Evolutionary conservation across 2,888 invertebrate genomes (phyloP).

Genomic region (Acanthosepion pharaonis): DNA sequence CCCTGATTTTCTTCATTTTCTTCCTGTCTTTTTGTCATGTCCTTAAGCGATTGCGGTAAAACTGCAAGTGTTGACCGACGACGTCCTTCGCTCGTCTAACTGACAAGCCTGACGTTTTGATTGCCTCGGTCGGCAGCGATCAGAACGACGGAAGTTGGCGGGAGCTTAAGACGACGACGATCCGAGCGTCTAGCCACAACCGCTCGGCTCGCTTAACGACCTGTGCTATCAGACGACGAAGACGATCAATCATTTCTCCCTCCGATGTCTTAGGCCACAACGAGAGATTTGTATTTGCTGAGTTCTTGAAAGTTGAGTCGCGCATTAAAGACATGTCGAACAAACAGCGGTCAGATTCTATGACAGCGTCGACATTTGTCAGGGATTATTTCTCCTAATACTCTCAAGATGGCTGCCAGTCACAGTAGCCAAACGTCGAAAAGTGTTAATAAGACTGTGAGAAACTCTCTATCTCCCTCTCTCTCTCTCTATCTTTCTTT

Average conservation of each 20-base stretch:
- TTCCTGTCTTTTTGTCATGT: background rate
- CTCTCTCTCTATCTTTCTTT: too few species aligned
- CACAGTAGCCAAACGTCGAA: background rate
- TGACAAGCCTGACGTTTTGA: background rate
- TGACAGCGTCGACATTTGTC: too few species aligned
- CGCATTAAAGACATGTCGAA: background rate
- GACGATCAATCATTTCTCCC: background rate
- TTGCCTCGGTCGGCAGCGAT: background rate
- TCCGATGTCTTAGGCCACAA: background rate
- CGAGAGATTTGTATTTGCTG: background rate
- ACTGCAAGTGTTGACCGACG: background rate
- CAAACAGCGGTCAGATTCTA: background rate
- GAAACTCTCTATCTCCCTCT: background rate
- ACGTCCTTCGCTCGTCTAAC: background rate
- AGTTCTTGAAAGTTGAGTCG: background rate
- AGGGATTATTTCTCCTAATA: background rate
- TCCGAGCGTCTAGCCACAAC: background rate
- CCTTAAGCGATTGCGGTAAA: slow-evolving; percentile 33
- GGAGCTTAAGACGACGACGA: background rate
- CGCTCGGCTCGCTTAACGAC: background rate
- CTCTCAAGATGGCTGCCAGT: background rate
- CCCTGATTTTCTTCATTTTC: background rate
- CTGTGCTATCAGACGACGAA: background rate
- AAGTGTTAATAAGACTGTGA: background rate
- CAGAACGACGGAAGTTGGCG: background rate